A percentile compares a stretch with the other conserved stretches of the same genome.
Evolutionary conservation across 2,113 vertebrate genomes (phyloP).

Genomic region (Phainopepla nitens): DNA sequence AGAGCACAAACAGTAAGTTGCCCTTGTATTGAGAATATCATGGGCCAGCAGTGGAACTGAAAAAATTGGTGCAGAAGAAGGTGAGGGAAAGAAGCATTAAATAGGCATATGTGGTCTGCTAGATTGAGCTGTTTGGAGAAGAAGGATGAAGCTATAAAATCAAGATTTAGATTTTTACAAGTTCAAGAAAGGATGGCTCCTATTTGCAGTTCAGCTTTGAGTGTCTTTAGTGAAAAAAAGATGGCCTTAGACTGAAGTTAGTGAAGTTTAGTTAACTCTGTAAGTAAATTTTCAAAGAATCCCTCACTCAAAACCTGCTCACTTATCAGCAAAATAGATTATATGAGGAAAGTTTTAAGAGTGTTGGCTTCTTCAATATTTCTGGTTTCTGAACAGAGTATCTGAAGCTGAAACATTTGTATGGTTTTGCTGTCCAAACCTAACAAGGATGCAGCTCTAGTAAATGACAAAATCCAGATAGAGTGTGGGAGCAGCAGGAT

Average conservation of each 20-base stretch:
- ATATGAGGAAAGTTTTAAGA: background rate
- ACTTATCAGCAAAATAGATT: background rate
- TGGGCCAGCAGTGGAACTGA: background rate
- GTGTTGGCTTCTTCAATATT: background rate
- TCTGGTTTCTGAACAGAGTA: background rate
- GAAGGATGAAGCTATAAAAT: background rate
- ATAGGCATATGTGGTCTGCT: background rate
- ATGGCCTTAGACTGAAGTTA: background rate
- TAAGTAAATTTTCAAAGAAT: background rate
- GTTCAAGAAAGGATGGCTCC: background rate
- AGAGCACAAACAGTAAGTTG: background rate
- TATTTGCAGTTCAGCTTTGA: background rate
- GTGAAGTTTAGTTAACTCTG: background rate
- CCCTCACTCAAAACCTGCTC: background rate
- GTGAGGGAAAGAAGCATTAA: background rate
- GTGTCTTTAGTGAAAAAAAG: background rate
- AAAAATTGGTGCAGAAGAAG: background rate
- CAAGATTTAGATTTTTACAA: background rate
- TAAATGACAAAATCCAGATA: slow-evolving; percentile 63
- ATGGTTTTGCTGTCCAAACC: background rate
- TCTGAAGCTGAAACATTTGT: background rate
- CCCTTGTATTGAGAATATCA: background rate
- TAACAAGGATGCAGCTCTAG: background rate
- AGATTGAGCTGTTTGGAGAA: background rate
- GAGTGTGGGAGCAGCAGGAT: slow-evolving; percentile 45